A percentile compares a stretch with the other conserved stretches of the same genome.
phyloP scores from a whole-genome alignment of 2,888 invertebrate genomes.

The Drosophila mimetica region DNA sequence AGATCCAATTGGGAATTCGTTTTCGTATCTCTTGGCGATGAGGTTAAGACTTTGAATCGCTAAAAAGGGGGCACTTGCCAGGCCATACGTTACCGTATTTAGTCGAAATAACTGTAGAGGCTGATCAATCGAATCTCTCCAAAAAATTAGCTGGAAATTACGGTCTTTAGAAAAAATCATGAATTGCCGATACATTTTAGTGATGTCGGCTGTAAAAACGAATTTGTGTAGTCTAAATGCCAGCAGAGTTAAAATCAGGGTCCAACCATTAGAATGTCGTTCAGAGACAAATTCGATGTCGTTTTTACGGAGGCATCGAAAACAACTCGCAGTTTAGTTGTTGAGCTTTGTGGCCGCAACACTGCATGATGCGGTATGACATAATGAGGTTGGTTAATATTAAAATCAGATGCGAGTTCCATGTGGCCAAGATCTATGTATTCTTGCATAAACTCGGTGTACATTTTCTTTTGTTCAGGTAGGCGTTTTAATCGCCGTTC shows the following conservation, averaged over 20 bases:
- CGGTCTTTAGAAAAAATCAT: neutral
- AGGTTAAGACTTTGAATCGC: no score
- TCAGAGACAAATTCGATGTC: neutral
- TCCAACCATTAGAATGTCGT: slow-evolving; percentile 1
- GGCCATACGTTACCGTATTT: neutral
- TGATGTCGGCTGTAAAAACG: neutral
- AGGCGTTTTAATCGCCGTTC: slow-evolving; percentile 1
- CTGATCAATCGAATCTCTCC: neutral
- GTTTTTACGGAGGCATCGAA: neutral
- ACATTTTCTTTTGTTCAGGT: neutral
- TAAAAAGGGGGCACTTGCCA: no score
- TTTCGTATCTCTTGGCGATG: no score
- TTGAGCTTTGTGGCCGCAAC: slow-evolving; percentile 1
- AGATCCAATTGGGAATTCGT: neutral
- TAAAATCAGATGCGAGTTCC: no score
- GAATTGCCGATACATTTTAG: neutral
- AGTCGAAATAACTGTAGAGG: no score
- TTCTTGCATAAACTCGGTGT: neutral
- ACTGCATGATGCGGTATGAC: neutral
- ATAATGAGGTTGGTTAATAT: neutral
- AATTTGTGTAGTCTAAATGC: neutral
- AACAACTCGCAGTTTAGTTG: no score
- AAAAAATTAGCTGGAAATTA: neutral
- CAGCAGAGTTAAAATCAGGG: neutral
- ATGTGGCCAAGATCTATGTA: neutral